Conservation (phyloP, 2,888 invertebrate species). For the Drosophila peninsularis region DNA sequence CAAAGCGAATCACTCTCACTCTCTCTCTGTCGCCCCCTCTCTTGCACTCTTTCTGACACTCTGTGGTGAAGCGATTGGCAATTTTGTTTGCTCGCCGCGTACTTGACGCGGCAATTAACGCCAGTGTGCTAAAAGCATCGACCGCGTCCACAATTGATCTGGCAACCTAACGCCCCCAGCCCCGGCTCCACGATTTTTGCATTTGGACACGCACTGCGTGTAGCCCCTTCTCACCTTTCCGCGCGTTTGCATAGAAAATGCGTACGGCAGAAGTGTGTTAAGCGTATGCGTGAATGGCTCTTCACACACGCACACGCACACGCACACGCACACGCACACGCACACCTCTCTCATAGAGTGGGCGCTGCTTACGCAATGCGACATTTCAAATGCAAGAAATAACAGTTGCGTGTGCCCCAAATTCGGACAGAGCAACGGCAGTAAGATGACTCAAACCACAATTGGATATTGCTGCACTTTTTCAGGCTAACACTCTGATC, state of each 20-base stretch:
- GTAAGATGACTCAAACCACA: neutral
- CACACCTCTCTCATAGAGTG: neutral
- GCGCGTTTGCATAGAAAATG: conserved; percentile 63
- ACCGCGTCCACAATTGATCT: conserved; percentile 47
- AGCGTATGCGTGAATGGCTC: conserved; percentile 54
- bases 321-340: neutral
- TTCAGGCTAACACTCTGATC: neutral
- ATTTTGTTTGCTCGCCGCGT: conserved; percentile 67
- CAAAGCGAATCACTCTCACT: conserved; percentile 38
- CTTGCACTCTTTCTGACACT: neutral
- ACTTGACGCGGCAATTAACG: conserved; percentile 74
- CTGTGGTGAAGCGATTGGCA: conserved; percentile 2
- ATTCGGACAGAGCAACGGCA: neutral
- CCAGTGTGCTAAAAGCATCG: conserved; percentile 66
- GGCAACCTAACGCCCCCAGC: conserved; percentile 8
- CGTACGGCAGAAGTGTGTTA: conserved; percentile 72
- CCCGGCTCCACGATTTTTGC: neutral
- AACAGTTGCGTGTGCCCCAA: conserved; percentile 13
- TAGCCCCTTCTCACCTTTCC: neutral
- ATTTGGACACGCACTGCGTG: conserved; percentile 68
- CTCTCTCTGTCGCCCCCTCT: neutral
- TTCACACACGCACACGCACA: neutral
- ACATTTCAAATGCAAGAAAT: conserved; percentile 22
- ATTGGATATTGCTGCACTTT: neutral
- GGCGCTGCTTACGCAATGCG: conserved; percentile 49